Evolutionary conservation across 53 echinoderm and acorn worm species (phyloP).

Genomic region (Crossaster papposus): DNA sequence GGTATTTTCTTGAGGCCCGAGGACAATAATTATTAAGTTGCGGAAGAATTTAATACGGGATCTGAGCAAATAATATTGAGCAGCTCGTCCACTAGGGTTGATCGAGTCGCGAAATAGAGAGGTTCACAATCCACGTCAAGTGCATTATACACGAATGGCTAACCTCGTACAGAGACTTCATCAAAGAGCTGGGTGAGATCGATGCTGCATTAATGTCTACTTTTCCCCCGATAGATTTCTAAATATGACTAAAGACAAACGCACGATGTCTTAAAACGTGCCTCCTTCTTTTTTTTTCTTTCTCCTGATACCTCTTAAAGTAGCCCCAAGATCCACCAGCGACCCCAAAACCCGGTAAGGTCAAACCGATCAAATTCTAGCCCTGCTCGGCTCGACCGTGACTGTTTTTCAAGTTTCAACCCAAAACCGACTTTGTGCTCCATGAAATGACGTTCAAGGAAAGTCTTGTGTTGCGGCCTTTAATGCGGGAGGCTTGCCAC

Average conservation of each 20-base stretch:
- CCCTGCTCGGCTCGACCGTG: too few species aligned
- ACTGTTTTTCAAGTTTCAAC: too few species aligned
- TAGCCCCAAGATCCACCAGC: background rate
- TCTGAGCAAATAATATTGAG: background rate
- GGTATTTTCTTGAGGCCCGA: background rate
- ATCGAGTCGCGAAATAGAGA: background rate
- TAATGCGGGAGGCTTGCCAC: background rate
- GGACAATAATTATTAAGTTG: slow-evolving; percentile 1
- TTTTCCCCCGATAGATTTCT: background rate
- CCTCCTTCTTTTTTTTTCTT: background rate
- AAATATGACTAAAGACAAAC: background rate
- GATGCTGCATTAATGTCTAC: background rate
- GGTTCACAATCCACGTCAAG: too few species aligned
- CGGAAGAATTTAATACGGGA: background rate
- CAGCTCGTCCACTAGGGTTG: background rate
- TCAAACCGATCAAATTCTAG: slow-evolving; percentile 35
- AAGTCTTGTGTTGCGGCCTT: background rate
- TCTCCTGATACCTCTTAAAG: background rate
- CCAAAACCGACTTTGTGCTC: background rate
- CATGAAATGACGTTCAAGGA: background rate
- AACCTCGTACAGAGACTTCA: too few species aligned
- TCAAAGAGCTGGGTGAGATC: background rate
- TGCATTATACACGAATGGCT: too few species aligned
- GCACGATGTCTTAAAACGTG: background rate
- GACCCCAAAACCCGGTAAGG: slow-evolving; percentile 32